Evolutionary conservation across 37 sponge, comb jelly and placozoan genomes (phyloP).

Genomic region (Spongilla lacustris): DNA sequence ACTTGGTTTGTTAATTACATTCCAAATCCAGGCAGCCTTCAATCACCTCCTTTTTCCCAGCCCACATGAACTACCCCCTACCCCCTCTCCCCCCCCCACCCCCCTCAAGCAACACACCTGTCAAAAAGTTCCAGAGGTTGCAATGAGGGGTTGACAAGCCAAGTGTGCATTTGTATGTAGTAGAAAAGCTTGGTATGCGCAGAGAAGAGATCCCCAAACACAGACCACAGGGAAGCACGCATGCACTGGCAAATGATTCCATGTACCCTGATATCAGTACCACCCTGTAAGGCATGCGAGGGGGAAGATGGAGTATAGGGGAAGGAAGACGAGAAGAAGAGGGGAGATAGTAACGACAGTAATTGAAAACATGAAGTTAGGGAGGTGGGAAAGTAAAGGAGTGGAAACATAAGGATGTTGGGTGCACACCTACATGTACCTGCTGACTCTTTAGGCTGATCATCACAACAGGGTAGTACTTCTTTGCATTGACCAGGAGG

Average conservation of each 20-base stretch:
- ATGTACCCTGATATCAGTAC: constrained; percentile 51
- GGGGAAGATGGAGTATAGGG: neutral
- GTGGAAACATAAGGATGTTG: no score
- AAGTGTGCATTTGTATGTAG: constrained; percentile 47
- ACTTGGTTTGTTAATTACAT: neutral
- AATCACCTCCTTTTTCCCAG: neutral
- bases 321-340: no score
- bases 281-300: constrained; percentile 30
- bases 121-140: constrained; percentile 73
- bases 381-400: no score
- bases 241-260: constrained; percentile 50
- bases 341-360: no score
- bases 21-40: no score
- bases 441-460: constrained; percentile 54
- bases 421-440: constrained; percentile 43
- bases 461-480: constrained; percentile 27
- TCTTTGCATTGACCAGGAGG: constrained; percentile 40
- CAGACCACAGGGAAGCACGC: constrained; percentile 58
- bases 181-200: constrained; percentile 54
- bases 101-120: constrained; percentile 63
- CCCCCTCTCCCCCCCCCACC: no score
- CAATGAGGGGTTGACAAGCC: constrained; percentile 32
- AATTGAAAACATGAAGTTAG: no score
- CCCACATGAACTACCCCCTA: neutral
- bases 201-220: constrained; percentile 67